A percentile compares a stretch with the other conserved stretches of the same genome.
Conservation (phyloP, 2,797 vertebrate genomes). For the Euphonia xanthogaster region DNA sequence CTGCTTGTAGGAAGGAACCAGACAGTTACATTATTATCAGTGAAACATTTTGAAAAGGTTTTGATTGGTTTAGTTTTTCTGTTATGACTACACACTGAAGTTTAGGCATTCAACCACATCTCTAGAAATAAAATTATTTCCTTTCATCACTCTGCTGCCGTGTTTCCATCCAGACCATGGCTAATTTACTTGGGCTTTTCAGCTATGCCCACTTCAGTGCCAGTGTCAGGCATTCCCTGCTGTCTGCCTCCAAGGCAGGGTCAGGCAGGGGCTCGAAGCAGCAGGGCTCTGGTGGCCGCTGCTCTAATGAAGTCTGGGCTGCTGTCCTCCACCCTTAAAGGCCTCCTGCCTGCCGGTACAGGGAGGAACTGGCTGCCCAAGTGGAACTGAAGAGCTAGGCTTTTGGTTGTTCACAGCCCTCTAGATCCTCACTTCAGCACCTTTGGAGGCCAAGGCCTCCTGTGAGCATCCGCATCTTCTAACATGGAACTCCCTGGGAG, state of each 20-base stretch:
- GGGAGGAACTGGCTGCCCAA: background rate
- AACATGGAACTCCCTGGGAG: accelerated
- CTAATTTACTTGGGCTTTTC: background rate
- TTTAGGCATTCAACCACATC: background rate
- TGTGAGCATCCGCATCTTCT: too few species aligned
- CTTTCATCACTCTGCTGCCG: background rate
- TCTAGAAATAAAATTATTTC: background rate
- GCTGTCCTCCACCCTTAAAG: background rate
- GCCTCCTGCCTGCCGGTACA: background rate
- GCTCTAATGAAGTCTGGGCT: background rate
- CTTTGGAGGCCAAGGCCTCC: background rate
- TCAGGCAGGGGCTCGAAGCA: background rate
- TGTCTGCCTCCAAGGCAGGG: background rate
- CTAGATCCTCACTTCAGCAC: background rate
- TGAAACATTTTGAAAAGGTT: background rate
- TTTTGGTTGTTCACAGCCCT: background rate
- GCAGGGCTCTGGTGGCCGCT: background rate
- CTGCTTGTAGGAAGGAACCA: background rate
- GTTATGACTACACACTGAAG: background rate
- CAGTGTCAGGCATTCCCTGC: background rate
- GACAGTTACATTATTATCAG: background rate
- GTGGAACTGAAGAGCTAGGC: accelerated
- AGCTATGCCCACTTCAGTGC: background rate
- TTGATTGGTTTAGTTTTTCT: background rate
- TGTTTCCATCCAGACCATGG: background rate